Evolutionary conservation across 2,113 vertebrate species (phyloP).

Genomic region (Ceuthmochares aereus): DNA sequence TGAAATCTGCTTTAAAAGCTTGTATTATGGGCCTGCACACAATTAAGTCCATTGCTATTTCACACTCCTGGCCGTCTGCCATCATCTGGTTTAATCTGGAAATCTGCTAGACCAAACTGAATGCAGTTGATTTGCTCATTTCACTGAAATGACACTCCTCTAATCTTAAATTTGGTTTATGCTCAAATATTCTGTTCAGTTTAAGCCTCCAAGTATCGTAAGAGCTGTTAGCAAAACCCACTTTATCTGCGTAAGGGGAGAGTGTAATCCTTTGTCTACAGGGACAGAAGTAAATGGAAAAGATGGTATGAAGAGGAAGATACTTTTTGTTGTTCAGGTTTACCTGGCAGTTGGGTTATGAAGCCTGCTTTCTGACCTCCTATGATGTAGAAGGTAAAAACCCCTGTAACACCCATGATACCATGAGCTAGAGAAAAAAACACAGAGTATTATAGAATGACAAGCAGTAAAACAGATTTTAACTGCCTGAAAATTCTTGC

Average conservation of each 20-base stretch:
- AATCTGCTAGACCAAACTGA: neutral
- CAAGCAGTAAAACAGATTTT: constrained; percentile 3
- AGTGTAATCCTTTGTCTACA: neutral
- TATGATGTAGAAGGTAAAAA: neutral
- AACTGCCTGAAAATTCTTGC: neutral
- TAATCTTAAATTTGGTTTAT: neutral
- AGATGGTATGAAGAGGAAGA: neutral
- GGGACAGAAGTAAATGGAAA: neutral
- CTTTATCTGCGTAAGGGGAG: neutral
- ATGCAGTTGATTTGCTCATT: neutral
- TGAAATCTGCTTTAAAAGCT: neutral
- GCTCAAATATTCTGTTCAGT: neutral
- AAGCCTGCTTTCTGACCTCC: neutral
- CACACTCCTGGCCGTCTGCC: neutral
- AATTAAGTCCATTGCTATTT: neutral
- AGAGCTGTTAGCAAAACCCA: neutral
- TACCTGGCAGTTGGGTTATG: neutral
- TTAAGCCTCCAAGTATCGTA: rapidly evolving
- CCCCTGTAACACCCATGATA: neutral
- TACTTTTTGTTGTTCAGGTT: neutral
- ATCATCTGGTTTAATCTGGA: neutral
- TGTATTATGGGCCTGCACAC: neutral
- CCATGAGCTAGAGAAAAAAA: neutral
- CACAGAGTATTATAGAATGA: neutral
- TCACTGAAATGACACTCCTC: neutral